A percentile compares a stretch with the other conserved stretches of the same genome.
These are phyloP conservation scores for Trachemys scripta DNA, from an alignment of 2,113 vertebrate genomes.

Conservation along the genomic window DNA sequence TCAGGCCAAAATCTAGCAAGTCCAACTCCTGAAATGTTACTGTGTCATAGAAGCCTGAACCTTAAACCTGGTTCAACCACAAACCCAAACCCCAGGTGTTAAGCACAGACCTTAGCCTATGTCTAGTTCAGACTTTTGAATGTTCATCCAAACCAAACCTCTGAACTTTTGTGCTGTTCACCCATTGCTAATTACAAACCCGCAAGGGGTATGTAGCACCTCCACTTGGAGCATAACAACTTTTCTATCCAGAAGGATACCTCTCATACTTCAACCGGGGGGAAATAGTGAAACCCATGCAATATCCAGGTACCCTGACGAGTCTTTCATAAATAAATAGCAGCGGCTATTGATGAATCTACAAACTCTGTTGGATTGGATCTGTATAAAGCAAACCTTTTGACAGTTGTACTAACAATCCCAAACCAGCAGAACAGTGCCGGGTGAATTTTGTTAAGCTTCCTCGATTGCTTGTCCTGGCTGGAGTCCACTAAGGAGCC, in stretches of 20 bases:
- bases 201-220: not conserved
- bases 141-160: not conserved
- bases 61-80: not conserved
- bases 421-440: not conserved
- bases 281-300: rapidly evolving
- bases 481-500: not conserved
- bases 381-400: not conserved
- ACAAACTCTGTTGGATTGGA: not conserved
- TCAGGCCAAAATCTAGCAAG: not conserved
- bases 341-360: not conserved
- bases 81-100: not conserved
- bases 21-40: not conserved
- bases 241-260: not conserved
- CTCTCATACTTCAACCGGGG: not conserved
- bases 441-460: not conserved
- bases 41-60: not conserved
- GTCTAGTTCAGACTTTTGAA: not conserved
- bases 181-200: not conserved
- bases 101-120: not conserved
- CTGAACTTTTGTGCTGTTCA: not conserved
- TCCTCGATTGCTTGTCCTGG: constrained; percentile 4
- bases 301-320: not conserved
- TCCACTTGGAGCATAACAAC: not conserved
- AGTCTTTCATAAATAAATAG: not conserved
- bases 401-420: not conserved